phyloP scores from a whole-genome alignment of 2,888 invertebrate species.

The Callyntrura sp. region DNA sequence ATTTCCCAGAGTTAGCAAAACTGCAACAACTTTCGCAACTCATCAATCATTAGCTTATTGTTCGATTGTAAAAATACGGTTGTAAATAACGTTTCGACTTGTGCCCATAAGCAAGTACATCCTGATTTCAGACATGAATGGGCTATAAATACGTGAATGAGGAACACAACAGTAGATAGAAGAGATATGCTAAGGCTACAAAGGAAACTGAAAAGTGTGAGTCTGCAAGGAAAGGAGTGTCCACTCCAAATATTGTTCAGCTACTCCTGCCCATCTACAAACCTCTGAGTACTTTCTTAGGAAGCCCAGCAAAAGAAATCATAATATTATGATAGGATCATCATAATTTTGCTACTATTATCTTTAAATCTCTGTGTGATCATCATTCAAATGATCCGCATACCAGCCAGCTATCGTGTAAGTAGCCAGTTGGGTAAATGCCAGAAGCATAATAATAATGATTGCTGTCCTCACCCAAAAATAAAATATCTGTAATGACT shows the following conservation, averaged over 20 bases:
- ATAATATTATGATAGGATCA: slow-evolving; percentile 35
- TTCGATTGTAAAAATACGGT: slow-evolving; percentile 20
- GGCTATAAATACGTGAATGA: background rate
- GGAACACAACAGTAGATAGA: background rate
- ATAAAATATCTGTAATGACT: slow-evolving; percentile 54
- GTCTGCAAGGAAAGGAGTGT: slow-evolving; percentile 64
- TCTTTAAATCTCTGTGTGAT: slow-evolving; percentile 18
- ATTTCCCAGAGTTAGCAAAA: background rate
- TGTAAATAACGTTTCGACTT: slow-evolving; percentile 10
- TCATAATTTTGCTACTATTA: slow-evolving; percentile 16
- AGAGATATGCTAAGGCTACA: too few species aligned
- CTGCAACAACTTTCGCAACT: slow-evolving; percentile 21
- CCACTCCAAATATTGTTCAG: slow-evolving; percentile 3
- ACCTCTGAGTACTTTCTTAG: slow-evolving; percentile 6
- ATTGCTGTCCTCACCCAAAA: slow-evolving; percentile 61
- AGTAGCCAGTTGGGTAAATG: slow-evolving; percentile 55
- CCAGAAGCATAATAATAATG: slow-evolving; percentile 55
- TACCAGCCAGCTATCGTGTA: background rate
- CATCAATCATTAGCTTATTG: slow-evolving; percentile 38
- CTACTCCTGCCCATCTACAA: slow-evolving; percentile 2
- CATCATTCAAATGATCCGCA: background rate
- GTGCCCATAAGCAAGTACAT: slow-evolving; percentile 52
- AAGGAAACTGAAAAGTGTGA: slow-evolving; percentile 45
- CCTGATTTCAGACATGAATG: slow-evolving; percentile 31
- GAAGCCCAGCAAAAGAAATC: slow-evolving; percentile 12